Base-by-base conservation (phyloP, 2,113 vertebrate genomes). In the Perognathus longimembris region DNA sequence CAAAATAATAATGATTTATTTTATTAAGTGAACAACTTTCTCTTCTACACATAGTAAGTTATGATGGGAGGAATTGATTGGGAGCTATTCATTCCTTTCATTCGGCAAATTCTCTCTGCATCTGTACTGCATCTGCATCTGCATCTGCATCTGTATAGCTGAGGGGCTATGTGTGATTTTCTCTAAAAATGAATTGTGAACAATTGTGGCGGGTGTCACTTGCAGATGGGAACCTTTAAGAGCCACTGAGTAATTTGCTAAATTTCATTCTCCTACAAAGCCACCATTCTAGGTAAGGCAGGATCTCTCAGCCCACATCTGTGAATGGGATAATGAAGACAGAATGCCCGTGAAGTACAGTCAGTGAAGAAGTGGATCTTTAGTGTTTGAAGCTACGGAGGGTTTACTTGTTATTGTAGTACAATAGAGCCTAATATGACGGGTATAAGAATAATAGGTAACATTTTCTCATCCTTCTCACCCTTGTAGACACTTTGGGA, bases 131-230 rank as follows among this genome's bases (percentile, higher is more conserved):
- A 89, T n/a, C 21, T 63, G 26, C n/a, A n/a, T n/a, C n/a, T n/a
- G n/a, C n/a, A n/a, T 45, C 73, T 0, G n/a, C 17, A 42, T 28
- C 50, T 78, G 5, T 70, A 82, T 69, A 67, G 80, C 83, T n/a
- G 17, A 57, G 26, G 77, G 38, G 63, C 36, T 2, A 15, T 84
- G 30, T 30, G 15, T 38, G 5, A 63, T 74, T 81, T 92, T 57
- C 40, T 73, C 74, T 80, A 45, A 63, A 83, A 92, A 87, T 36
- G 75, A 89, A 82, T 40, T 70, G 40, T 89, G 64, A 78, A 32
- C 61, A 85, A 59, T 85, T 57, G 32, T 59, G 30, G 45, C 30
- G 92, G 28, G 7, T 89, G 87, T 88, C 63, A 42, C 15, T 42
- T 82, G 22, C n/a, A 85, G 20, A 18, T 26, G 80, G 66, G 54